Base-by-base conservation (phyloP, 2,113 vertebrate genomes). In the Hypomesus transpacificus region DNA sequence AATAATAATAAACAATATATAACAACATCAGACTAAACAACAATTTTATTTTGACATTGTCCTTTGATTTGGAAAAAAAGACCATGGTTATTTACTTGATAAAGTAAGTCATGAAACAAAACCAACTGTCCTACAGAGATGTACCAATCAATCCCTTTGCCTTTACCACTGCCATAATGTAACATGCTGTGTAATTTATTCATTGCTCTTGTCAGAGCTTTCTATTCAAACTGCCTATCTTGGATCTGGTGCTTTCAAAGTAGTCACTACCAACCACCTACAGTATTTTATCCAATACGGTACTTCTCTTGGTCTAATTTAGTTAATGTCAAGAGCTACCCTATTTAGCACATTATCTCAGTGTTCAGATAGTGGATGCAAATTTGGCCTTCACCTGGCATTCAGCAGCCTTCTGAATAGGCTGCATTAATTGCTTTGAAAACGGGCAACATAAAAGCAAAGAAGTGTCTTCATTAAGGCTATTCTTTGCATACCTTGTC, bases 51-150 rank as follows among this genome's bases (percentile, higher is more conserved):
- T 34, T 34, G 4, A 34, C 31, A 34, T 13, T 46, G 39, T 46
- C 39, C 39, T 13, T 46, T 46, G 39, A 46, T 46, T 46, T 46
- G 39, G 9, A 13, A 71, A 84, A 82, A 79, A 80, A 78, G 80
- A 84, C 84, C 76, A 85, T 82, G 75, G 81, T 71, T 84, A 86
- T 80, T 85, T 86, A 79, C 13, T 86, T 89, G 85, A 85, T 82
- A 80, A 86, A 81, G 82, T 66, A n/a, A n/a, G n/a, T 74, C 2
- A 0, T 79, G 65, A 79, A 80, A 76, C 28, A 22, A 24, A 72
- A 57, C 64, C 1, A 70, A 68, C 58, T 69, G 57, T 75, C 64
- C 67, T 66, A 75, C 71, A 68, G 70, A 39, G 78, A n/a, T 24
- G 70, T 74, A 53, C 31, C 24, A 76, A 39, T 66, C 66, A 75